Evolutionary conservation across 1,140 invertebrate species (phyloP).

Genomic region (Monomorium pharaonis): DNA sequence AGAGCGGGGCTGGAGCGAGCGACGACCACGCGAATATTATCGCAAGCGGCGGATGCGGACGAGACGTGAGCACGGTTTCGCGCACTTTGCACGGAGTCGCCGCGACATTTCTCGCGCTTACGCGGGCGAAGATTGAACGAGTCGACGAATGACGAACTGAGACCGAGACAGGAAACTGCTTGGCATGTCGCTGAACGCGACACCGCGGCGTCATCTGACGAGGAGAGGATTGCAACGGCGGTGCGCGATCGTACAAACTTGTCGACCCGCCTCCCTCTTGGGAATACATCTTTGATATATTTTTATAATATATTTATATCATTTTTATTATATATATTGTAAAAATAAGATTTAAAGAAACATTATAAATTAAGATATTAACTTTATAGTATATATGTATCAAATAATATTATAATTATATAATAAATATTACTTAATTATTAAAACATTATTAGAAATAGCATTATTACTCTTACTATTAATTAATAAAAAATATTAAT

Average conservation of each 20-base stretch:
- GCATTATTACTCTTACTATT: too few relatives aligned
- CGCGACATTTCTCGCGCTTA: constrained; percentile 79
- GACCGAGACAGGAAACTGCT: background rate
- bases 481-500: too few relatives aligned
- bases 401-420: background rate
- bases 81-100: constrained; percentile 80
- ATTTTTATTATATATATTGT: background rate
- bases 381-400: background rate
- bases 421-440: background rate
- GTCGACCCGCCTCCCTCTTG: too few relatives aligned
- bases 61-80: constrained; percentile 66
- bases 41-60: background rate
- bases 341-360: background rate
- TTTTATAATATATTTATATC: too few relatives aligned
- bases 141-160: background rate
- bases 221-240: background rate
- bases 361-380: background rate
- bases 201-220: background rate
- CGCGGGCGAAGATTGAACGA: constrained; percentile 77
- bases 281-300: too few relatives aligned
- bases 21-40: background rate
- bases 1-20: background rate
- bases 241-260: background rate
- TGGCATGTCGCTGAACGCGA: background rate
- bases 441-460: too few relatives aligned